Evolutionary conservation across 2,113 vertebrate species (phyloP).

Genomic region (Antechinus stuartii): DNA sequence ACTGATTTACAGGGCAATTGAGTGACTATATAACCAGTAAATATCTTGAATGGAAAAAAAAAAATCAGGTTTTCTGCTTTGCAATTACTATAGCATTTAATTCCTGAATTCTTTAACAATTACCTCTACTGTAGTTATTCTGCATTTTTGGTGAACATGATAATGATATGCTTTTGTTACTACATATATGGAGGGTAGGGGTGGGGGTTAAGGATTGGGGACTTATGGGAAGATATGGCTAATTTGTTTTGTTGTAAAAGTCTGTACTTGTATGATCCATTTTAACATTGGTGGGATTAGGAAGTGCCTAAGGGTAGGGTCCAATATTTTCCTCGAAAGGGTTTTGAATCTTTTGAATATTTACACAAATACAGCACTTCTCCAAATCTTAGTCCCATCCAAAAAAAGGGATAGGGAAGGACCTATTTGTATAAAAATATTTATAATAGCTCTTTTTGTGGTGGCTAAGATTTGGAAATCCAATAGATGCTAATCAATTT

Average conservation of each 20-base stretch:
- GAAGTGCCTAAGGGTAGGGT: not conserved
- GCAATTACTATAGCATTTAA: not conserved
- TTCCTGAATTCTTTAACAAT: not conserved
- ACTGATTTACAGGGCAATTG: not conserved
- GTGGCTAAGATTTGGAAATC: too few species aligned
- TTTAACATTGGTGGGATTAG: not conserved
- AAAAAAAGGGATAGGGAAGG: too few species aligned
- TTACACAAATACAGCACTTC: not conserved
- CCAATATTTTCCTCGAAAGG: not conserved
- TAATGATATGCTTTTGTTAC: not conserved
- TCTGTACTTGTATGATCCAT: not conserved
- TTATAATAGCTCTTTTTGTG: too few species aligned
- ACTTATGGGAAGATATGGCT: not conserved
- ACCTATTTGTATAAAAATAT: too few species aligned
- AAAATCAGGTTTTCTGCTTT: not conserved
- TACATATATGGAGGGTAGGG: not conserved
- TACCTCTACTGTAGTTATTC: not conserved
- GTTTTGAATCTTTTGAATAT: not conserved
- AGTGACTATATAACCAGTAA: not conserved
- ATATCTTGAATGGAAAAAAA: not conserved
- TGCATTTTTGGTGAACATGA: not conserved
- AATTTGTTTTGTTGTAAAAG: not conserved
- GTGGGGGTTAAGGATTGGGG: not conserved
- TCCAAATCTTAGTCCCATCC: not conserved
- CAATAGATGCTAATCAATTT: too few species aligned